phyloP scores from a whole-genome alignment of 2,797 vertebrate species.

The Lepilemur ruficaudatus region DNA sequence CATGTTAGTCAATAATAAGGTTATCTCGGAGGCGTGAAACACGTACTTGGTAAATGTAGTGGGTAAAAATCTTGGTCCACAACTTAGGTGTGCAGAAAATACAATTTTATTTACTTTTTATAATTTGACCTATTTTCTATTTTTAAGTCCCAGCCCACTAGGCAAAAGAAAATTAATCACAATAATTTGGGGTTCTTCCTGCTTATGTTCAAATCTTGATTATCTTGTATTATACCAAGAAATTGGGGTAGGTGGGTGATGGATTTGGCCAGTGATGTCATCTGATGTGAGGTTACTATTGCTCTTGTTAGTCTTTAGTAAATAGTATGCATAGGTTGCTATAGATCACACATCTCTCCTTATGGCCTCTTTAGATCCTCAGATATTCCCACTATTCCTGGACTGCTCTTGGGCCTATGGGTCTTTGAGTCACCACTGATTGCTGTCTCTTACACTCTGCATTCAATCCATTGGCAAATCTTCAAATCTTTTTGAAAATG shows the following conservation, averaged over 20 bases:
- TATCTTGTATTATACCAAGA: background rate
- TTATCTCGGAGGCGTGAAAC: background rate
- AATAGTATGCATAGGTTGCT: background rate
- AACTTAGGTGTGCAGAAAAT: background rate
- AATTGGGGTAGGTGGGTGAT: background rate
- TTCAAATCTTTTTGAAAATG: background rate
- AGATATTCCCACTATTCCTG: background rate
- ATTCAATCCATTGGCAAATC: background rate
- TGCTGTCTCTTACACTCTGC: background rate
- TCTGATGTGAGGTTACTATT: background rate
- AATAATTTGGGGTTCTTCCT: background rate
- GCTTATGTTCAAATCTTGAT: background rate
- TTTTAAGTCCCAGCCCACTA: background rate
- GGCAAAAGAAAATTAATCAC: background rate
- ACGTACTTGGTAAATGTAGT: background rate
- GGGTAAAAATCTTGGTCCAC: background rate
- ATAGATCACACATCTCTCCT: background rate
- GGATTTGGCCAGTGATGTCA: background rate
- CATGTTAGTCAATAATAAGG: background rate
- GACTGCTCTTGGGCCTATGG: background rate
- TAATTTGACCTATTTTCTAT: background rate
- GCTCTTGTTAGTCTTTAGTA: background rate
- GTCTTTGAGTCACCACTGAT: background rate
- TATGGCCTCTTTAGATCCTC: background rate
- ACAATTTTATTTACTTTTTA: background rate